These are phyloP conservation scores for Galerucella nymphaeae DNA, from an alignment of 2,888 invertebrate genomes.

Conservation along the genomic window DNA sequence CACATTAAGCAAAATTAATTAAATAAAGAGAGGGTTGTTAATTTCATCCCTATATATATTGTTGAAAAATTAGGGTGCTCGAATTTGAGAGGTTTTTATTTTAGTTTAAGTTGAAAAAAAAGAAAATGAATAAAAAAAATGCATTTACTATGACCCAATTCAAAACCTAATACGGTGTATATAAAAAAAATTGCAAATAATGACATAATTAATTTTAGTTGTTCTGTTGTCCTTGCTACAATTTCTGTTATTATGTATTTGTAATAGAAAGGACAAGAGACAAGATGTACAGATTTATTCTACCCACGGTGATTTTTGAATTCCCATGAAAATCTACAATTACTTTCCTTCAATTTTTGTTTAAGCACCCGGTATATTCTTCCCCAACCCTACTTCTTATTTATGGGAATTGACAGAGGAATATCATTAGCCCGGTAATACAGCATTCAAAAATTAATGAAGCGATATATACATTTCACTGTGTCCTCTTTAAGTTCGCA, in stretches of 20 bases:
- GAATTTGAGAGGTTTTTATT: too few relatives aligned
- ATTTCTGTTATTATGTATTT: conserved; percentile 6
- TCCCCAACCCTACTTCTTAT: too few relatives aligned
- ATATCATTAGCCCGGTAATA: neutral
- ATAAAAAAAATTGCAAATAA: neutral
- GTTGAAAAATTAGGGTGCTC: too few relatives aligned
- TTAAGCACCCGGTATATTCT: too few relatives aligned
- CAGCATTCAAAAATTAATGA: conserved; percentile 2
- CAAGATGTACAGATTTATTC: neutral
- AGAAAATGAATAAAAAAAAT: neutral
- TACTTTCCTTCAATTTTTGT: too few relatives aligned
- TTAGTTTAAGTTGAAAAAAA: too few relatives aligned
- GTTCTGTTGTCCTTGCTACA: conserved; percentile 16
- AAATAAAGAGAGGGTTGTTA: too few relatives aligned
- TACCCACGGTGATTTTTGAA: neutral
- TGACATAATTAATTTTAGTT: neutral
- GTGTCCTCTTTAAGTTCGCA: too few relatives aligned
- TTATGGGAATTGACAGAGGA: neutral
- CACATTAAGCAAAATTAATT: too few relatives aligned
- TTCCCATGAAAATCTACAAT: neutral
- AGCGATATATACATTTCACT: neutral
- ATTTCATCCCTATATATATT: too few relatives aligned
- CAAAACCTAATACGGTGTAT: neutral
- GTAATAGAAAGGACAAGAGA: conserved; percentile 1
- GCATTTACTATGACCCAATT: conserved; percentile 1